phyloP scores from a whole-genome alignment of 2,888 invertebrate species.

The Aspidiotus rigidus region DNA sequence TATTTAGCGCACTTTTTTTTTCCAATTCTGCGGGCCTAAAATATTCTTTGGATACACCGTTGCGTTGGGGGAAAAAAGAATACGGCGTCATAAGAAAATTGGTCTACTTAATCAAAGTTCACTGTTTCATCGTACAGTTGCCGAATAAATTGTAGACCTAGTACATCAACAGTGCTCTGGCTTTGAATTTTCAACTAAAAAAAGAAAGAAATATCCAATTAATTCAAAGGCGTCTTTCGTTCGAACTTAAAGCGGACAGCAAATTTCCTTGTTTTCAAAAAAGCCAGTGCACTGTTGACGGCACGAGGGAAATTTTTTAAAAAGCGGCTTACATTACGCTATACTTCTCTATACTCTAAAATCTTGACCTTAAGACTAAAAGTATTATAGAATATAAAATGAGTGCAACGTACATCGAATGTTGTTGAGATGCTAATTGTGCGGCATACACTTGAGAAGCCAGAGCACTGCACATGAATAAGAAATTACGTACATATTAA shows the following conservation, averaged over 20 bases:
- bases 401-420: conserved; percentile 69
- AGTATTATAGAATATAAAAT: conserved; percentile 3
- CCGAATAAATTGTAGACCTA: neutral
- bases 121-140: too few species aligned
- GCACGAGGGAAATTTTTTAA: too few species aligned
- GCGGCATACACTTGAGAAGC: conserved; percentile 91
- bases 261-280: conserved; percentile 9
- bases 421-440: conserved; percentile 85
- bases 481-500: conserved; percentile 18
- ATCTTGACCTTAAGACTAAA: conserved; percentile 6
- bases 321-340: too few species aligned
- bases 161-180: conserved; percentile 24
- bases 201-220: neutral
- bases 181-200: conserved; percentile 11
- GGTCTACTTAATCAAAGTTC: too few species aligned
- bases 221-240: neutral
- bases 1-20: too few species aligned
- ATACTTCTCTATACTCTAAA: too few species aligned
- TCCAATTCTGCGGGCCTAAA: too few species aligned
- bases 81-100: too few species aligned
- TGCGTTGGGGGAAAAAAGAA: too few species aligned
- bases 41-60: too few species aligned
- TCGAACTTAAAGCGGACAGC: neutral
- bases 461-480: conserved; percentile 67
- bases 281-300: conserved; percentile 33